These are phyloP conservation scores for Dunckerocampus dactyliophorus DNA, from an alignment of 2,113 vertebrate species.

Conservation along the genomic window DNA sequence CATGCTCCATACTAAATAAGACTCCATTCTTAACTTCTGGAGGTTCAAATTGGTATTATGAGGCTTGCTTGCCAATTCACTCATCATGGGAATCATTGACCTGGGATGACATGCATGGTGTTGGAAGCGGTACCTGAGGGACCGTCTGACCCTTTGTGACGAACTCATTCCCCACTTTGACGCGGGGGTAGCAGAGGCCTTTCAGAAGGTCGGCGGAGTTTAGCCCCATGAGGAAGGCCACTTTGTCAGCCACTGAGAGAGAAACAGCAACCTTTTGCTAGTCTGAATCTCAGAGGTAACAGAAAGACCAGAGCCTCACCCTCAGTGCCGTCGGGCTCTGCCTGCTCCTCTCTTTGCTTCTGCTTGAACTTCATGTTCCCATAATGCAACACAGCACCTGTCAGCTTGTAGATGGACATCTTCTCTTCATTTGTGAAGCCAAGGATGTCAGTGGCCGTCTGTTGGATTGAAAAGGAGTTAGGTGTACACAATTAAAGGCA, in stretches of 20 bases:
- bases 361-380: slow-evolving; percentile 88
- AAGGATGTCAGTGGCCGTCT: slow-evolving; percentile 71
- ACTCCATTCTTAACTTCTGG: too few relatives aligned
- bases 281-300: neutral
- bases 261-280: neutral
- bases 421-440: slow-evolving; percentile 81
- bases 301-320: slow-evolving; percentile 55
- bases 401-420: slow-evolving; percentile 81
- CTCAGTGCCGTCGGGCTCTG: slow-evolving; percentile 76
- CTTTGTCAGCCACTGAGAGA: slow-evolving; percentile 63
- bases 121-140: slow-evolving; percentile 48
- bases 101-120: neutral
- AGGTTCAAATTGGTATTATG: neutral
- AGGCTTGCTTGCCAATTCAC: neutral
- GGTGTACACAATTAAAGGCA: neutral
- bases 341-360: slow-evolving; percentile 76
- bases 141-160: slow-evolving; percentile 65
- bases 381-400: slow-evolving; percentile 81
- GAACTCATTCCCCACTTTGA: slow-evolving; percentile 65
- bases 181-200: slow-evolving; percentile 62
- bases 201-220: slow-evolving; percentile 65
- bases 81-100: neutral
- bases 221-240: slow-evolving; percentile 58
- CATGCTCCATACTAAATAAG: neutral
- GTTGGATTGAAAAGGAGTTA: slow-evolving; percentile 2